Evolutionary conservation across 35 echinoderm and acorn worm species (phyloP).

Genomic region (Lytechinus pictus): DNA sequence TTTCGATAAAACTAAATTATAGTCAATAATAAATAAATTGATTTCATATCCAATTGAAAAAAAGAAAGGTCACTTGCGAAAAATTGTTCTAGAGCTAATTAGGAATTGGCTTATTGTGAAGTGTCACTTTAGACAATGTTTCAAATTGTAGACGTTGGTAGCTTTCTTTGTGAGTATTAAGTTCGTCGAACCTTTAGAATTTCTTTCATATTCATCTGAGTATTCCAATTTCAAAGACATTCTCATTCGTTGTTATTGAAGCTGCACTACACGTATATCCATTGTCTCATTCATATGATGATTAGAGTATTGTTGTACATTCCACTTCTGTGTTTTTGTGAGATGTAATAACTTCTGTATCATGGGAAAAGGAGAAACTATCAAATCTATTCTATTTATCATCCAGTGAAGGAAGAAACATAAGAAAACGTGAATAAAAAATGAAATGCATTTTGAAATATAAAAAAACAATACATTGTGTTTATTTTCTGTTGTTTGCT

Average conservation of each 20-base stretch:
- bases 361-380: background rate
- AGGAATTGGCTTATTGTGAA: background rate
- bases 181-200: background rate
- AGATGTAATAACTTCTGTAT: background rate
- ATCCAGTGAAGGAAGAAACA: background rate
- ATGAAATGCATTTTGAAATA: constrained; percentile 14
- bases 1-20: no score
- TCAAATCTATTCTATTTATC: constrained; percentile 20
- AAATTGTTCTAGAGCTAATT: no score
- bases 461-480: background rate
- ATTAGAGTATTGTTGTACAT: constrained; percentile 15
- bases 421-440: constrained; percentile 14
- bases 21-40: no score
- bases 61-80: no score
- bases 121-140: background rate
- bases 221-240: background rate
- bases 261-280: background rate
- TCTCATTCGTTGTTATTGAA: background rate
- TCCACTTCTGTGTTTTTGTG: constrained; percentile 17
- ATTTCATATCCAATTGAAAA: no score
- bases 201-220: background rate
- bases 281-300: background rate
- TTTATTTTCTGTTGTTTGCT: background rate
- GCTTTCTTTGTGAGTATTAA: background rate
- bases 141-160: background rate